phyloP scores from a whole-genome alignment of 2,888 invertebrate genomes.

The Polylopha cassiicola region DNA sequence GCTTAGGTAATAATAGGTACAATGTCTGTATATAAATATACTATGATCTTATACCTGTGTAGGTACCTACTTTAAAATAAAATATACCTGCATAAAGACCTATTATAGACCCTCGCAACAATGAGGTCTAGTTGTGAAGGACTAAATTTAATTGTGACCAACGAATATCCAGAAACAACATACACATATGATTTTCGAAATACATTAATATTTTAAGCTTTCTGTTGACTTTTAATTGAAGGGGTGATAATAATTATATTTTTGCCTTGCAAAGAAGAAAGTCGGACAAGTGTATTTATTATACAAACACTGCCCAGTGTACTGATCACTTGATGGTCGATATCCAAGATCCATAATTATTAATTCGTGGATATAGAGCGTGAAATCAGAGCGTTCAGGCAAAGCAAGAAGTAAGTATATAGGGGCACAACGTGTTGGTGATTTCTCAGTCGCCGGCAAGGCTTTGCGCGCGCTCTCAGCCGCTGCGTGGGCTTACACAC shows the following conservation, averaged over 20 bases:
- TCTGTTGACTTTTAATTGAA: too few species aligned
- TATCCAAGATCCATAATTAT: conserved; percentile 60
- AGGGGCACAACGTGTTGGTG: conserved; percentile 54
- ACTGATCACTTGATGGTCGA: conserved; percentile 31
- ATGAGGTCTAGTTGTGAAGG: too few species aligned
- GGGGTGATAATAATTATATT: conserved; percentile 33
- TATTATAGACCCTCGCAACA: too few species aligned
- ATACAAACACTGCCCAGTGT: conserved; percentile 32
- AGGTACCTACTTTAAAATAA: too few species aligned
- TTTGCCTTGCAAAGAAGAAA: conserved; percentile 39
- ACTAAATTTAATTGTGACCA: too few species aligned
- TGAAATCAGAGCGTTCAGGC: conserved; percentile 68
- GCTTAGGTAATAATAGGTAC: too few species aligned
- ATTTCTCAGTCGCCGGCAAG: conserved; percentile 53
- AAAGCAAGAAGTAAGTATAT: conserved; percentile 68
- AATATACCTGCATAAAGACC: too few species aligned
- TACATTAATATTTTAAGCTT: too few species aligned
- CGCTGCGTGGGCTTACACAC: conserved; percentile 32
- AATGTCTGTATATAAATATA: too few species aligned
- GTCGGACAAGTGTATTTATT: conserved; percentile 38
- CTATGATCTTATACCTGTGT: too few species aligned
- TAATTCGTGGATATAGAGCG: conserved; percentile 71
- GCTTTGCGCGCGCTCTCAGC: conserved; percentile 41
- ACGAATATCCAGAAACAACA: too few species aligned
- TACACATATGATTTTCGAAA: too few species aligned